These are phyloP conservation scores for Nothoprocta perdicaria DNA, from an alignment of 2,113 vertebrate species.

Conservation along the genomic window DNA sequence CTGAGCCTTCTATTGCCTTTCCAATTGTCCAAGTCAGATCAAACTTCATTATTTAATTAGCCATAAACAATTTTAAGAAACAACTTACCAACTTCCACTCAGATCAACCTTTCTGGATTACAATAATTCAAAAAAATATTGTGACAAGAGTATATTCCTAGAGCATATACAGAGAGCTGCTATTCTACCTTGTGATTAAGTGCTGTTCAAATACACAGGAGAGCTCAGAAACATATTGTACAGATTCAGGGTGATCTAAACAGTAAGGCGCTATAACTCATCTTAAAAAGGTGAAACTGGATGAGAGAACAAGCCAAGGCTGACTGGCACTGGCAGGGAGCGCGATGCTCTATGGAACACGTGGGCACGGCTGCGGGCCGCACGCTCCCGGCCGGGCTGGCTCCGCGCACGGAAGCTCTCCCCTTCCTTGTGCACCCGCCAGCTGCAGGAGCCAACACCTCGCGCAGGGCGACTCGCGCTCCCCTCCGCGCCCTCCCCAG, in stretches of 20 bases:
- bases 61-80: neutral
- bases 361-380: no score
- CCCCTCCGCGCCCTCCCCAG: neutral
- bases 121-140: neutral
- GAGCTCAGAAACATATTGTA: neutral
- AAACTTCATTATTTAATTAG: neutral
- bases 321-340: neutral
- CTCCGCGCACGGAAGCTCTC: neutral
- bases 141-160: neutral
- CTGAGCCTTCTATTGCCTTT: neutral
- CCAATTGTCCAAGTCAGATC: neutral
- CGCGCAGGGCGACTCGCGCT: neutral
- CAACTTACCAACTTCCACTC: neutral
- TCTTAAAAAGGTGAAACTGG: neutral
- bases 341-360: neutral
- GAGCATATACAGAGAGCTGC: neutral
- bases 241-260: neutral
- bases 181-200: neutral
- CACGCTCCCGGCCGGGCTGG: neutral
- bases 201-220: neutral
- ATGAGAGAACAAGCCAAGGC: neutral
- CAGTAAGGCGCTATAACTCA: neutral
- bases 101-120: neutral
- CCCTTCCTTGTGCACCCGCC: neutral
- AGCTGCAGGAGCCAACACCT: fast-evolving